Evolutionary conservation across 2,888 invertebrate species (phyloP).

Genomic region (Gymnocheta viridis): DNA sequence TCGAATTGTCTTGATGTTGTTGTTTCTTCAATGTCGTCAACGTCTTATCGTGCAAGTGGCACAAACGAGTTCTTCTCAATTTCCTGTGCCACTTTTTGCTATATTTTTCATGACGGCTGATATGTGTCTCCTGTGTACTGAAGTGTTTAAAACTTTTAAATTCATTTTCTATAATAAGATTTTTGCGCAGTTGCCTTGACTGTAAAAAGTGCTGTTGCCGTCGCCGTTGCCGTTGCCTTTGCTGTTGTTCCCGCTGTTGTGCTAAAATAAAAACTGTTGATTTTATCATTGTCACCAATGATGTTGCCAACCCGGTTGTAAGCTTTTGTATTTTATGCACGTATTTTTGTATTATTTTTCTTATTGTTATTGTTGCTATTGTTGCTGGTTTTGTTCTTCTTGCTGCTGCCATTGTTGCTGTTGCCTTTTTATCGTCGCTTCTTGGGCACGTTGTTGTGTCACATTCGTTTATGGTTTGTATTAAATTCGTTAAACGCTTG

Average conservation of each 20-base stretch:
- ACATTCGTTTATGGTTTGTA: slow-evolving; percentile 48
- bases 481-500: slow-evolving; percentile 80
- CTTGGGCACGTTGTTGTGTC: slow-evolving; percentile 4
- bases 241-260: slow-evolving; percentile 24
- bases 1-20: slow-evolving; percentile 8
- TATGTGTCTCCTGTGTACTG: slow-evolving; percentile 47
- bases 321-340: slow-evolving; percentile 62
- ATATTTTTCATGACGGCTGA: slow-evolving; percentile 34
- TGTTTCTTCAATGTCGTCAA: background rate
- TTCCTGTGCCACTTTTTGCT: slow-evolving; percentile 1
- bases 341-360: slow-evolving; percentile 59
- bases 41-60: slow-evolving; percentile 7
- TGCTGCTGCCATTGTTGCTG: slow-evolving; percentile 3
- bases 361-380: slow-evolving; percentile 9
- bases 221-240: slow-evolving; percentile 23
- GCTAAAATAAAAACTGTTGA: slow-evolving; percentile 40
- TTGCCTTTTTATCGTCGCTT: slow-evolving; percentile 1
- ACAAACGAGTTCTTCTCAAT: slow-evolving; percentile 15
- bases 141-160: slow-evolving; percentile 60
- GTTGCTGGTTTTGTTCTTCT: background rate
- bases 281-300: slow-evolving; percentile 52
- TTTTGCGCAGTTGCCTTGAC: slow-evolving; percentile 33
- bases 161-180: slow-evolving; percentile 64
- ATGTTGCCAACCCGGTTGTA: slow-evolving; percentile 14
- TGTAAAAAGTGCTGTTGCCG: slow-evolving; percentile 6